Conservation (phyloP, 2,888 invertebrate species). For the Melipona beecheii region DNA sequence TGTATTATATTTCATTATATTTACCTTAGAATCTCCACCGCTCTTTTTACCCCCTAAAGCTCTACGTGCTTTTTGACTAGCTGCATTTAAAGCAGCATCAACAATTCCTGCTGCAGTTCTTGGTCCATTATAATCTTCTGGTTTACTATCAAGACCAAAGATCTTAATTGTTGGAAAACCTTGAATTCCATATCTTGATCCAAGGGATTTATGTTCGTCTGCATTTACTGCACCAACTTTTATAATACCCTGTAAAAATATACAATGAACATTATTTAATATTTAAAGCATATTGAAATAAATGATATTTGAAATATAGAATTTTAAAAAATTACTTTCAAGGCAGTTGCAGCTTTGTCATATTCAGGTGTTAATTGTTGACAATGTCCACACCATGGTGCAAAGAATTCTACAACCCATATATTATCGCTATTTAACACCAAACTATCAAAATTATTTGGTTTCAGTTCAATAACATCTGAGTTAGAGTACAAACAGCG, state of each 20-base stretch:
- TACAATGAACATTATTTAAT: neutral
- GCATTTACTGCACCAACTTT: conserved; percentile 98
- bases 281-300: neutral
- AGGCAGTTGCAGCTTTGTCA: conserved; percentile 95
- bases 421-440: conserved; percentile 93
- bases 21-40: conserved; percentile 70
- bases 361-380: conserved; percentile 96
- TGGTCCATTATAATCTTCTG: conserved; percentile 93
- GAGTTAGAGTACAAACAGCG: conserved; percentile 88
- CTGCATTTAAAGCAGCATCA: conserved; percentile 92
- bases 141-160: conserved; percentile 92
- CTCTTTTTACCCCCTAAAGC: conserved; percentile 88
- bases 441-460: conserved; percentile 93
- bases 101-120: conserved; percentile 94
- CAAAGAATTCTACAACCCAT: conserved; percentile 98
- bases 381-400: conserved; percentile 98
- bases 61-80: conserved; percentile 89
- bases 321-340: conserved; percentile 88
- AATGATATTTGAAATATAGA: neutral
- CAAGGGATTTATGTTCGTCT: conserved; percentile 93
- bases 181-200: conserved; percentile 91
- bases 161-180: conserved; percentile 99
- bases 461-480: conserved; percentile 94
- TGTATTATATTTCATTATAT: neutral
- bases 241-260: conserved; percentile 89